These are phyloP conservation scores for Luscinia luscinia DNA, from an alignment of 2,797 vertebrate genomes.

Conservation along the genomic window DNA sequence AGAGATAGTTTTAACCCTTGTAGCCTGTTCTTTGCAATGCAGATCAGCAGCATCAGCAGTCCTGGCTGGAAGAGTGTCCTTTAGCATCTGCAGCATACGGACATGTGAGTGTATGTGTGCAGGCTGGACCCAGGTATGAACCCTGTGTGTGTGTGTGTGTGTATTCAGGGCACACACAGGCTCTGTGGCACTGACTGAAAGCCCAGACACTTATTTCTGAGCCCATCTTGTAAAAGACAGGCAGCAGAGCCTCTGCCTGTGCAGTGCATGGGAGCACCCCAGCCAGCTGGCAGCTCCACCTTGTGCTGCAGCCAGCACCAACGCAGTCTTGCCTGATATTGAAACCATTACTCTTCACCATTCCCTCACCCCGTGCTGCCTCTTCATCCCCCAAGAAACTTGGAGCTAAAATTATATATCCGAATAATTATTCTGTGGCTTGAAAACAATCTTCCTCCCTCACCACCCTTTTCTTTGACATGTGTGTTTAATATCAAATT, in stretches of 20 bases:
- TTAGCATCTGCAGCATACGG: neutral
- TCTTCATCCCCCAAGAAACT: conserved; percentile 40
- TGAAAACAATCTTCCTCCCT: conserved; percentile 59
- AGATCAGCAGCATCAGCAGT: neutral
- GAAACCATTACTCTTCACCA: conserved; percentile 51
- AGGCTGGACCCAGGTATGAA: neutral
- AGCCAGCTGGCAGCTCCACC: conserved; percentile 53
- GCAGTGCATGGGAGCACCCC: neutral
- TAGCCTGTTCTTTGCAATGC: neutral
- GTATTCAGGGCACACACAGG: neutral
- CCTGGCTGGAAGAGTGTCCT: neutral
- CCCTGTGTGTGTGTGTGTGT: neutral
- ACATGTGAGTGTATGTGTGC: rapidly evolving
- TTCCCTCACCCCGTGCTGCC: neutral
- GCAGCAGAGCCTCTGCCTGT: neutral
- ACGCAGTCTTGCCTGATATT: conserved; percentile 23
- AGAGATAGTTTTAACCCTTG: neutral
- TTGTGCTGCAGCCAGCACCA: conserved; percentile 44
- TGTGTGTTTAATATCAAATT: conserved; percentile 71
- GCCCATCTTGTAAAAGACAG: neutral
- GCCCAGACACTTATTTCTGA: neutral
- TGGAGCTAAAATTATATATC: conserved; percentile 63
- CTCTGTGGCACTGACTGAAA: neutral
- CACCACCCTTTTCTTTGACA: conserved; percentile 27
- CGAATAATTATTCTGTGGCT: conserved; percentile 59